Evolutionary conservation across 2,888 invertebrate genomes (phyloP), one percentile per base, ranked within the genome.

Genomic region (Eilema caniola): DNA sequence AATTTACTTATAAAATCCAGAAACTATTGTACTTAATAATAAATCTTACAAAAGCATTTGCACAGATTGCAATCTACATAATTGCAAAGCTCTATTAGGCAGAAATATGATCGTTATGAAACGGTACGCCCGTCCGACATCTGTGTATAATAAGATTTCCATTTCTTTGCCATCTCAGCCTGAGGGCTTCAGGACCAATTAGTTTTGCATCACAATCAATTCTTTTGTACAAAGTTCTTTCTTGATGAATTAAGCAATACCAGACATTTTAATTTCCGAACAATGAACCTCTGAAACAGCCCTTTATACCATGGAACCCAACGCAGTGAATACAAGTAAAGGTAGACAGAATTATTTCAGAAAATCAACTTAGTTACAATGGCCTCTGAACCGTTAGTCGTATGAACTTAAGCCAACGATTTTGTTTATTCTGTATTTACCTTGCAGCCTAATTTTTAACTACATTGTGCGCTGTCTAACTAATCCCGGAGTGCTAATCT

Each of bases 381-480:
- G 80, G 80, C 79, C 79, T 78, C 85, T 86, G 86, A 86, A 84
- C 83, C 85, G 85, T 87, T 86, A 89, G 90, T 89, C 85, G 78
- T 78, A 78, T 74, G 82, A 86, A 87, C 88, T 89, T 88, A 89
- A 88, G 87, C 82, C 85, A 80, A 86, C 88, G 83, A 86, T 88
- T 86, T 85, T 77, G 78, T 79, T 83, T 77, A 66, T 80, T 79
- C 78, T 81, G 86, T 85, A 84, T 85, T 88, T 87, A 87, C 1
- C 53, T 53, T n/a, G n/a, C 8, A n/a, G 8, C 10, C n/a, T n/a
- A 53, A 53, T 53, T n/a, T 53, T 53, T n/a, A 53, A n/a, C 1
- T n/a, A n/a, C 53, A n/a, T 53, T 80, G 78, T 75, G 74, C 78
- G 63, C 74, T 76, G 72, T 74, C 75, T 75, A 78, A 72, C 75